Evolutionary conservation across 2,797 vertebrate species (phyloP).

Genomic region (Hemitrygon akajei): DNA sequence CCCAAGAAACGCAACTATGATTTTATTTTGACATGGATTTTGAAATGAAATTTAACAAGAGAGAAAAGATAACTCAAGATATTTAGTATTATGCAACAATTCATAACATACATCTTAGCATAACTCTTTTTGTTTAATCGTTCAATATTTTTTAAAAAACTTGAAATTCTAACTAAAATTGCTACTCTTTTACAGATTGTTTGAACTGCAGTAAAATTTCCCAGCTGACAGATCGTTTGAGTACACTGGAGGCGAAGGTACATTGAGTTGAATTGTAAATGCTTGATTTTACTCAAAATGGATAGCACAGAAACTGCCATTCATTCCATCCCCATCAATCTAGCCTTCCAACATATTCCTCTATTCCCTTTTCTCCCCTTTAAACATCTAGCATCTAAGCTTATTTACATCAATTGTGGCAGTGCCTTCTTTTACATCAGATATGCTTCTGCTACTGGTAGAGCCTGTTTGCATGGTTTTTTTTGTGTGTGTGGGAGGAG

Average conservation of each 20-base stretch:
- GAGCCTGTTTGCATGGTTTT: no score
- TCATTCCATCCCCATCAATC: background rate
- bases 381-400: background rate
- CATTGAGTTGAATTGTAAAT: slow-evolving; percentile 6
- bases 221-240: slow-evolving; percentile 67
- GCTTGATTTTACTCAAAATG: background rate
- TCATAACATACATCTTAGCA: background rate
- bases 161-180: background rate
- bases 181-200: slow-evolving; percentile 59
- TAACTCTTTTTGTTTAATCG: background rate
- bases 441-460: no score
- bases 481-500: no score
- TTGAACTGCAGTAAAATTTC: slow-evolving; percentile 80
- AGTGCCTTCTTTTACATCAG: no score
- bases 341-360: background rate
- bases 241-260: slow-evolving; percentile 77
- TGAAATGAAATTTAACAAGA: background rate
- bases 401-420: background rate
- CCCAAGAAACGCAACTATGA: background rate
- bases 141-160: background rate
- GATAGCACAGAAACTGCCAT: background rate
- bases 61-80: background rate
- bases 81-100: background rate
- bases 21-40: background rate
- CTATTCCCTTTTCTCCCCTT: background rate